Percentiles rank a stretch among this genome's conserved stretches.
Evolutionary conservation across 92 coral and sea anemone genomes (phyloP).

Genomic region (Epizoanthus stellaris): DNA sequence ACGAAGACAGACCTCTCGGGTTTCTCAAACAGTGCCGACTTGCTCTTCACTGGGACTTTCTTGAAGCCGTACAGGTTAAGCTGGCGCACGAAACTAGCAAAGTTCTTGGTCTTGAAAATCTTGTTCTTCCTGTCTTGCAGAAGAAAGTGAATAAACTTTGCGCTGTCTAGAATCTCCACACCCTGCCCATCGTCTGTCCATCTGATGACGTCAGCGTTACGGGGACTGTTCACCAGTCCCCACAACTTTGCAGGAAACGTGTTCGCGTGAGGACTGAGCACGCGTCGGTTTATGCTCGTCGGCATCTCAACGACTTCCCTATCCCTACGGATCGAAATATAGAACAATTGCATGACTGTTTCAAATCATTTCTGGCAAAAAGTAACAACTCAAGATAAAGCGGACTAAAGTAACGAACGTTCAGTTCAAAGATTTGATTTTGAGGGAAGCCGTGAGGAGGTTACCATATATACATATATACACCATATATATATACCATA

Average conservation of each 20-base stretch:
- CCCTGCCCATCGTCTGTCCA: constrained; percentile 67
- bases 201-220: constrained; percentile 33
- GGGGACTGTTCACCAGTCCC: constrained; percentile 59
- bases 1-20: constrained; percentile 26
- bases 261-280: constrained; percentile 13
- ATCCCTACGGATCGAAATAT: too few relatives aligned
- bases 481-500: too few relatives aligned
- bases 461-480: too few relatives aligned
- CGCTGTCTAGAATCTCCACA: constrained; percentile 45
- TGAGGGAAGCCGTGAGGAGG: too few relatives aligned
- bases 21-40: background rate
- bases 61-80: constrained; percentile 63
- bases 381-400: too few relatives aligned
- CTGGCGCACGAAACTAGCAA: constrained; percentile 64
- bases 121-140: constrained; percentile 45
- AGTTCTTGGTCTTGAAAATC: constrained; percentile 57
- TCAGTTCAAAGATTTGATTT: too few relatives aligned
- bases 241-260: constrained; percentile 60
- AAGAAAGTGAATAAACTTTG: constrained; percentile 54
- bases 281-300: constrained; percentile 16
- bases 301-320: background rate
- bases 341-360: too few relatives aligned
- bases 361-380: too few relatives aligned
- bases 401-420: too few relatives aligned
- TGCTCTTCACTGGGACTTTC: constrained; percentile 28